Conservation (phyloP, 2,113 vertebrate species). For the Accipiter virgatus region DNA sequence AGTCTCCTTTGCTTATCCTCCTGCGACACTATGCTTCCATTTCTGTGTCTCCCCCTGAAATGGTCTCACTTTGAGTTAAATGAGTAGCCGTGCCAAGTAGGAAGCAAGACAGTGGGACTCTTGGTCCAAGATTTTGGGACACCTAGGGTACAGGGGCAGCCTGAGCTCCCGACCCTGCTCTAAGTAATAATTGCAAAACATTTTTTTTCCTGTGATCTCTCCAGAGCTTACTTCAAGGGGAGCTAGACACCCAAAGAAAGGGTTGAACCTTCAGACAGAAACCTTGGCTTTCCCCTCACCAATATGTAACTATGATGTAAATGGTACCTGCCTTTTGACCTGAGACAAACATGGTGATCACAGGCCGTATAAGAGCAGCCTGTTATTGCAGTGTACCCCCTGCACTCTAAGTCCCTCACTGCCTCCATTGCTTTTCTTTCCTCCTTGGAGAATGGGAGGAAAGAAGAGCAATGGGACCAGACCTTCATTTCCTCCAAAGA, state of each 20-base stretch:
- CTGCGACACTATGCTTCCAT: accelerated
- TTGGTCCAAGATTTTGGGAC: neutral
- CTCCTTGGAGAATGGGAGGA: neutral
- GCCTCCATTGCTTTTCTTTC: neutral
- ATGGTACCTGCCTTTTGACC: neutral
- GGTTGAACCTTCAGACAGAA: neutral
- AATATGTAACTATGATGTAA: neutral
- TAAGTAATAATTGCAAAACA: neutral
- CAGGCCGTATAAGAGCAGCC: neutral
- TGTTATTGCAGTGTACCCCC: neutral
- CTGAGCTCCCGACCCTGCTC: neutral
- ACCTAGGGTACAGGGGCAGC: neutral
- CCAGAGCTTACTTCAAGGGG: neutral
- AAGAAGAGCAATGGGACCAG: neutral
- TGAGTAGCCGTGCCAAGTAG: neutral
- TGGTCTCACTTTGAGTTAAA: neutral
- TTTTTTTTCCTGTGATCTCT: neutral
- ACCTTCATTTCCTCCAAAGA: neutral
- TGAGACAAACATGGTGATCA: neutral
- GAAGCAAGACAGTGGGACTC: neutral
- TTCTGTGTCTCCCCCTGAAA: neutral
- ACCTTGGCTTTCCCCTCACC: neutral
- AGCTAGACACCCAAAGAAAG: neutral
- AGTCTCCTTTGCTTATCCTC: neutral
- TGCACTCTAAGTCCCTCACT: neutral